A percentile compares a stretch with the other conserved stretches of the same genome.
phyloP scores from a whole-genome alignment of 1,140 invertebrate genomes.

The Macrobrachium rosenbergii region DNA sequence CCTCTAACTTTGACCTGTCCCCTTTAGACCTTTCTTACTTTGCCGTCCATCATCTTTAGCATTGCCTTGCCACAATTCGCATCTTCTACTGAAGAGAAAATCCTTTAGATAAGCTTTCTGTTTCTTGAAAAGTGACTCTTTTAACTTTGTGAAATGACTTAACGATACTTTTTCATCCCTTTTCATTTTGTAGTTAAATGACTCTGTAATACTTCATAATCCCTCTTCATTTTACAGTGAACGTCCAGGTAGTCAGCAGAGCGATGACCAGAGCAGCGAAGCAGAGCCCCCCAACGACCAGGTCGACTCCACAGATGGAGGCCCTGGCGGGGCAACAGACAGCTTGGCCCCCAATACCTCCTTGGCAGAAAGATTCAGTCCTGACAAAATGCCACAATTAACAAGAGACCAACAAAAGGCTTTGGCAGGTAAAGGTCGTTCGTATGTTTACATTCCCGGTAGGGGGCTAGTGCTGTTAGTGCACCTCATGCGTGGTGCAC shows the following conservation, averaged over 20 bases:
- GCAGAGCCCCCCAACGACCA: conserved; percentile 64
- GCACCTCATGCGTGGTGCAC: background rate
- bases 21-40: no score
- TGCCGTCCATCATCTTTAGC: no score
- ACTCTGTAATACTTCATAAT: background rate
- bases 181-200: background rate
- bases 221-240: background rate
- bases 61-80: no score
- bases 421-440: conserved; percentile 68
- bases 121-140: no score
- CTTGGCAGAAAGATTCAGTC: conserved; percentile 49
- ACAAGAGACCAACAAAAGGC: conserved; percentile 71
- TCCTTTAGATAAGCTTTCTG: no score
- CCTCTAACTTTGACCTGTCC: no score
- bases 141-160: no score
- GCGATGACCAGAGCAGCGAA: conserved; percentile 66
- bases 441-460: background rate
- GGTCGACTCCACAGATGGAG: conserved; percentile 45
- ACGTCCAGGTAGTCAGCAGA: conserved; percentile 64
- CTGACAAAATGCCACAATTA: conserved; percentile 68
- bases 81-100: no score
- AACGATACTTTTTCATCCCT: no score
- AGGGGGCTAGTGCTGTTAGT: conserved; percentile 62
- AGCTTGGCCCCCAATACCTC: conserved; percentile 7
- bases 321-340: conserved; percentile 5